Evolutionary conservation across 92 coral and sea anemone genomes (phyloP), one percentile per base, ranked within the genome.

Genomic region (Epizoanthus illoricatus): DNA sequence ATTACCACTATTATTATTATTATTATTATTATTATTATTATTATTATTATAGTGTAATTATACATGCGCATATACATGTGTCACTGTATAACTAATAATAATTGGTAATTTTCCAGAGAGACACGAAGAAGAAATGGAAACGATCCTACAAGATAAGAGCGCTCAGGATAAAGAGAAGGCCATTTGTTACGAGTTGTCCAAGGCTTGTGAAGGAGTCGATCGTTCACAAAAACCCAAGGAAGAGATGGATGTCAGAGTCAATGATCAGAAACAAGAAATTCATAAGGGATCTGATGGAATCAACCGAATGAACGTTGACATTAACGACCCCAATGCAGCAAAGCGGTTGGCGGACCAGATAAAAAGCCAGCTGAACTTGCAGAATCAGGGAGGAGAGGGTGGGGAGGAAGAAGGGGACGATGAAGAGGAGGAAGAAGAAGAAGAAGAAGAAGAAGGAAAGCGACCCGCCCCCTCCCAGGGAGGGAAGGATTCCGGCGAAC

Each of bases 121-220:
- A 69, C 94, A 91, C 20, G 99, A 97, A 60, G 99, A 97, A 74
- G 99, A 97, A 17, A 90, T 97, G 20, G 99, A 97, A 85, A 62
- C 83, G 67, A 64, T 88, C 20, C 85, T 97, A 62, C 79, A 69
- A 7, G 62, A 19, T 36, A 91, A 89, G 47, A 84, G 83, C 13
- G 54, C 86, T 10, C 43, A 24, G 61, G 93, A 91, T 65, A 80
- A 90, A 58, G 99, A 97, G 71, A 81, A 94, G 33, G 86, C 86
- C 66, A 89, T 97, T n/a, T 97, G 99, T 76, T 90, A 91, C 66
- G 92, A 91, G 79, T 80, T 97, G 49, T 86, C 97, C 5, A 87
- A 90, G 72, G 99, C 99, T 4, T 97, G 99, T 63, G 92, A 94
- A 80, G 99, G 99, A 18, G 99, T 97, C 2, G 99, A 97, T 61